Conservation (phyloP, 2,113 vertebrate species). For the Peromyscus maniculatus region DNA sequence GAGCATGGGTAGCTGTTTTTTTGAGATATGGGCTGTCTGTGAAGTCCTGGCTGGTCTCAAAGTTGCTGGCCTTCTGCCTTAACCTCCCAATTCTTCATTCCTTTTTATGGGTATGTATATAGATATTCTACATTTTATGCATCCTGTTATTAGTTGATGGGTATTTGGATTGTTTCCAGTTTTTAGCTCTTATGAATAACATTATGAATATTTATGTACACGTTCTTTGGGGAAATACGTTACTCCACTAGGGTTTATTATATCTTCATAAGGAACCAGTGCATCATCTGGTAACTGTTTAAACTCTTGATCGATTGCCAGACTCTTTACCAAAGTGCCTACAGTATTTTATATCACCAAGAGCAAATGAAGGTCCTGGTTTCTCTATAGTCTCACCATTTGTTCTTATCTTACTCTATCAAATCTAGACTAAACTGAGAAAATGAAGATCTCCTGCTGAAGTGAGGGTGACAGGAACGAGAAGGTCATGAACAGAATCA, state of each 20-base stretch:
- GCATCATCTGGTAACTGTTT: constrained; percentile 26
- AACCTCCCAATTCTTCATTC: background rate
- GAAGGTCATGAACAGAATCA: background rate
- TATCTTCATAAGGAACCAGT: constrained; percentile 11
- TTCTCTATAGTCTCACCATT: background rate
- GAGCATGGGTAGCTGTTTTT: background rate
- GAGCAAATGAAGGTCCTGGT: background rate
- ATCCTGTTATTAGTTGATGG: background rate
- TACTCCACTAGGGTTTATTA: background rate
- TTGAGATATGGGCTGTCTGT: background rate
- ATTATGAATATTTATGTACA: background rate
- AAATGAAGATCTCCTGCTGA: background rate
- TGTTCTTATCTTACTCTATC: background rate
- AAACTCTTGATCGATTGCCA: background rate
- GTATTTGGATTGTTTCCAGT: constrained; percentile 18
- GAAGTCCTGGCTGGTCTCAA: background rate
- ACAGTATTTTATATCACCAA: constrained; percentile 6
- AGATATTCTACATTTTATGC: background rate
- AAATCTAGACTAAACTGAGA: constrained; percentile 48
- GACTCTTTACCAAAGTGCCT: constrained; percentile 7
- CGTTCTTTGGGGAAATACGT: constrained; percentile 22
- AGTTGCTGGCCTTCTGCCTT: background rate
- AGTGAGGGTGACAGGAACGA: background rate
- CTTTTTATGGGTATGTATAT: background rate
- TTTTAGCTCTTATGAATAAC: constrained; percentile 11